Conservation (phyloP, 2,797 vertebrate genomes). For the Macrochelys suwanniensis region DNA sequence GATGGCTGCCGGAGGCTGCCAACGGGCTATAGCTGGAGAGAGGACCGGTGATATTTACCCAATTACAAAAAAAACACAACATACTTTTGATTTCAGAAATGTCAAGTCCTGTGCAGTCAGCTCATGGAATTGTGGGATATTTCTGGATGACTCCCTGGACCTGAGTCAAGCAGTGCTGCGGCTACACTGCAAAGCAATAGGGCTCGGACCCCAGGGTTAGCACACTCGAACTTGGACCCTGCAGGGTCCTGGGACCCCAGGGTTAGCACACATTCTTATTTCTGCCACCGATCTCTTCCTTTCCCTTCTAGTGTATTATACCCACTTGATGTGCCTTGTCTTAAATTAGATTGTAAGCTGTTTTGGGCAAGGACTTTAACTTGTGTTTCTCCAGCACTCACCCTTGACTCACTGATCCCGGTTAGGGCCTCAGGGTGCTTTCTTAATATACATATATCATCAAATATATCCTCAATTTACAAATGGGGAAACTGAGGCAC, state of each 20-base stretch:
- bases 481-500: background rate
- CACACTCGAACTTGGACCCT: too few species aligned
- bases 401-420: background rate
- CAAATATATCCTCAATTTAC: background rate
- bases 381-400: rapidly evolving
- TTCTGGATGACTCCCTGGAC: too few species aligned
- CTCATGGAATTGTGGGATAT: too few species aligned
- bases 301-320: background rate
- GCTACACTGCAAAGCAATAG: too few species aligned
- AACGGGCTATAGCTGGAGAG: background rate
- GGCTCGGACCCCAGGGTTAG: too few species aligned
- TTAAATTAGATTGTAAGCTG: background rate
- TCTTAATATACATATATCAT: background rate
- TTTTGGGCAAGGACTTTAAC: background rate
- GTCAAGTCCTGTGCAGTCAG: background rate
- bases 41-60: background rate
- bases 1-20: background rate
- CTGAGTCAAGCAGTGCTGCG: too few species aligned
- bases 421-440: background rate
- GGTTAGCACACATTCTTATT: background rate
- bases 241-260: too few species aligned
- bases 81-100: background rate
- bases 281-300: background rate
- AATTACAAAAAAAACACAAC: background rate
- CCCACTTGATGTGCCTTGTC: background rate